Percentiles rank a stretch among this genome's conserved stretches.
Evolutionary conservation across 2,113 vertebrate genomes (phyloP).

Genomic region (Aspidoscelis tigris): DNA sequence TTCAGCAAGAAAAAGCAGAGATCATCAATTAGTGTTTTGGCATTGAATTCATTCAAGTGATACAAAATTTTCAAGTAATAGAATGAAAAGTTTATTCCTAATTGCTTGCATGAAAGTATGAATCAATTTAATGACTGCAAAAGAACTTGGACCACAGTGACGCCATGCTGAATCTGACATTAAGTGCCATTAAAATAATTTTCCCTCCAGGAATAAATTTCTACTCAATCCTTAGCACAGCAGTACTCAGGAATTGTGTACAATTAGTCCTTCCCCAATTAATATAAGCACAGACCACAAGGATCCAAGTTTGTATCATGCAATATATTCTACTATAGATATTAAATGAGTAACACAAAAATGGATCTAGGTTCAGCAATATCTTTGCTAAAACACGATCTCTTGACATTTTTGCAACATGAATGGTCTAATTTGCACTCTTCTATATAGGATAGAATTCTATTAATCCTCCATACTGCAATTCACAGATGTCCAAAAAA

Average conservation of each 20-base stretch:
- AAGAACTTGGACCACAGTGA: not conserved
- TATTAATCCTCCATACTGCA: not conserved
- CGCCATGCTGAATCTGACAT: not conserved
- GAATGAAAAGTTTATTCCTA: no score
- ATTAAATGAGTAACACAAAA: not conserved
- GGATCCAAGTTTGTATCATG: not conserved
- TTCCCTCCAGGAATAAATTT: not conserved
- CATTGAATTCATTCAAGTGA: slow-evolving; percentile 7
- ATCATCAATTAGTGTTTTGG: not conserved
- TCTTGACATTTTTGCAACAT: not conserved
- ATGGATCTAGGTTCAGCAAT: not conserved
- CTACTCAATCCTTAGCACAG: not conserved
- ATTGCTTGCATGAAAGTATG: not conserved
- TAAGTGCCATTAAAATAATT: not conserved
- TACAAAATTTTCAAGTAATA: not conserved
- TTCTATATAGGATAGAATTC: not conserved
- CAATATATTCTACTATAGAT: not conserved
- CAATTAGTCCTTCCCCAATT: not conserved
- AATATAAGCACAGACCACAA: not conserved
- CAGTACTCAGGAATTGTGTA: not conserved
- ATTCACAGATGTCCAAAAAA: slow-evolving; percentile 13
- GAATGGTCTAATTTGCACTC: rapidly evolving
- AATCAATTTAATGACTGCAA: not conserved
- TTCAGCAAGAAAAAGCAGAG: not conserved
- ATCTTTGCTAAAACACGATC: not conserved